These are phyloP conservation scores for human (Homo sapiens) DNA, from an alignment of 2,113 vertebrate species.

Conservation along the genomic window GRCh38 chr9:61176001-61176500, in stretches of 20 bases:
- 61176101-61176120: too few species aligned
- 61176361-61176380: neutral
- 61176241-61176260: neutral
- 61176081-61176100: too few species aligned
- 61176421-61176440: neutral
- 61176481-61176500: neutral
- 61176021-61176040: too few species aligned
- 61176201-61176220: neutral
- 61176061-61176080: too few species aligned
- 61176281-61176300: neutral
- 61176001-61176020: too few species aligned
- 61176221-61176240: neutral
- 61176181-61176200: too few species aligned
- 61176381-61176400: neutral
- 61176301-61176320: neutral
- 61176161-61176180: too few species aligned
- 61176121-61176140: too few species aligned
- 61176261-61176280: neutral
- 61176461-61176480: neutral
- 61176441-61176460: neutral
- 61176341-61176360: neutral
- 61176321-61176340: neutral
- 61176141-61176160: too few species aligned
- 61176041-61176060: too few species aligned
- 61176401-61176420: neutral